Base-by-base conservation (phyloP, 2,888 invertebrate species). In the Stomorhina lunata region DNA sequence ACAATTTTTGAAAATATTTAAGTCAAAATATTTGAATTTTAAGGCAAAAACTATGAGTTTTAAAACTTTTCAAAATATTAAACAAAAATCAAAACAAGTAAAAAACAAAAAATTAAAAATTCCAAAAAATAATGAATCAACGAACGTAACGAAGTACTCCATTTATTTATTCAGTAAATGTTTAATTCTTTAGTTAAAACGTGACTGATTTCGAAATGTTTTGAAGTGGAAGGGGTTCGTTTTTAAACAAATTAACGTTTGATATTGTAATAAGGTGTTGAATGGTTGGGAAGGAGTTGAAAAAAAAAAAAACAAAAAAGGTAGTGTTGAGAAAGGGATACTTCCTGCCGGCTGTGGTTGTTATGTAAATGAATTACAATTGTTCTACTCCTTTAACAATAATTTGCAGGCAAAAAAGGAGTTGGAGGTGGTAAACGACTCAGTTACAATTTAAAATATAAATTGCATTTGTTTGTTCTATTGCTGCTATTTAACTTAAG, bases 401-500 rank as follows among this genome's bases (percentile, higher is more conserved):
- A 22, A 20, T 48, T 9, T n/a, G 37, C 37, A 37, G 37, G n/a
- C n/a, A 37, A 68, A 53, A 17, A 25, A 17, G 9, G 29, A 48
- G 25, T 2, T 9, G 7, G 5, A 40, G 17, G 32, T 37, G 17
- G 17, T 2, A 40, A 5, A 15, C 5, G n/a, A 37, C 4, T 27
- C 15, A 45, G n/a, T 55, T 63, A 17, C 50, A n/a, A 57, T 66
- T 37, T 17, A 20, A 71, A 65, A 78, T 59, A 40, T 40, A 68
- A 77, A 68, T 48, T 65, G 55, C 53, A 71, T 59, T 61, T 65
- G 69, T 61, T 45, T 45, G 63, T 61, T 63, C 53, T 25, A 32
- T 59, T 45, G 32, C 63, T 79, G 55, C 25, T 34, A 25, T 66
- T 72, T 65, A 59, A 80, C 69, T 85, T 84, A 83, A 83, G 75